Conservation (phyloP, 2,113 vertebrate species). For the Chionis minor region DNA sequence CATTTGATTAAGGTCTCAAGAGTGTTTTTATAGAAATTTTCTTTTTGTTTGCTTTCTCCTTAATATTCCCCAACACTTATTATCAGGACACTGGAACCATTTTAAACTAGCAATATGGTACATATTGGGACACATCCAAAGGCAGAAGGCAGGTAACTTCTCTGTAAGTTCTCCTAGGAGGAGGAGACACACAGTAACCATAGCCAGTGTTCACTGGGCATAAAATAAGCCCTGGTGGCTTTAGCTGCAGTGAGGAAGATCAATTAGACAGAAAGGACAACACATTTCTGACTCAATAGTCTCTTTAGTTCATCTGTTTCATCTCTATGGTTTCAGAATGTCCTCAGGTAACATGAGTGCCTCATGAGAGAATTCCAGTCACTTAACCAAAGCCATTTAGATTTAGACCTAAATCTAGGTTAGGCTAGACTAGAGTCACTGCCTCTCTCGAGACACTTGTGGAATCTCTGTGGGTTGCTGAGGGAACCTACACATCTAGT, state of each 20-base stretch:
- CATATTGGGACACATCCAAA: background rate
- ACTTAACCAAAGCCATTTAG: background rate
- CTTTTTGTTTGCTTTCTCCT: background rate
- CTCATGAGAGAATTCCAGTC: background rate
- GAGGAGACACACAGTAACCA: background rate
- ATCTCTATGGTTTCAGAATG: background rate
- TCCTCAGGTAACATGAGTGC: fast-evolving
- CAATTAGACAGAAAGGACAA: background rate
- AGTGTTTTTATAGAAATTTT: background rate
- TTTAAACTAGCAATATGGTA: background rate
- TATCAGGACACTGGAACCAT: background rate
- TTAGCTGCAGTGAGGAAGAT: background rate
- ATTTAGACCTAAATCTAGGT: background rate
- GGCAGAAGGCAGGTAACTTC: background rate
- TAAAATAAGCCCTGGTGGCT: background rate
- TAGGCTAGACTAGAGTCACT: background rate
- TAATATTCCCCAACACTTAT: background rate
- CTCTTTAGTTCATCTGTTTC: background rate
- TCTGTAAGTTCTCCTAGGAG: background rate
- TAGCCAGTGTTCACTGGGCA: background rate
- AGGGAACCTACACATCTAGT: background rate
- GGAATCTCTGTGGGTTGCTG: background rate
- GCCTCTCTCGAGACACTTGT: background rate
- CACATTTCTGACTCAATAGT: background rate
- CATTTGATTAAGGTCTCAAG: background rate